Evolutionary conservation across 2,888 invertebrate genomes (phyloP).

Genomic region (Rhamphomyia laevipes): DNA sequence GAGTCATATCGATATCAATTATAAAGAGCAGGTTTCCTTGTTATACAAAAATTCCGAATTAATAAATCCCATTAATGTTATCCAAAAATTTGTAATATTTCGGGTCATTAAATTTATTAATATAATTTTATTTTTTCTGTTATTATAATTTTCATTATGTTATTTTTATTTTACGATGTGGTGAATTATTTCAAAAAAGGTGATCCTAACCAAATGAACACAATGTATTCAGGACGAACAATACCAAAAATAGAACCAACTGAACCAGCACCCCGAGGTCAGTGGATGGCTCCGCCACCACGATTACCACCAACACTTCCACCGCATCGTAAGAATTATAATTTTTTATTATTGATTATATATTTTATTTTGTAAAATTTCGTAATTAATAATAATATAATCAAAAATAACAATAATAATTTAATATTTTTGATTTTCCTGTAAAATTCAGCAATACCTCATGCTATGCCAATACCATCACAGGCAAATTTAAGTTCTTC

Average conservation of each 20-base stretch:
- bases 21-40: no score
- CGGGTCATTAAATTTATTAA: constrained; percentile 1
- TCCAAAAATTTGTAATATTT: no score
- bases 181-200: constrained; percentile 8
- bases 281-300: constrained; percentile 36
- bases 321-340: constrained; percentile 9
- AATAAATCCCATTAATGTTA: no score
- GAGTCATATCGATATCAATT: no score
- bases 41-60: no score
- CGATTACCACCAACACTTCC: constrained; percentile 24
- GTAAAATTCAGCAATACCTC: constrained; percentile 28
- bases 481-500: constrained; percentile 21
- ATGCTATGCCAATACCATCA: constrained; percentile 32
- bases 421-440: not conserved
- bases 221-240: constrained; percentile 35
- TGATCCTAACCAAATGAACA: constrained; percentile 35
- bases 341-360: constrained; percentile 1
- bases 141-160: constrained; percentile 14
- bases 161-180: constrained; percentile 14
- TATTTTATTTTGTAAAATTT: constrained; percentile 7
- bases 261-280: constrained; percentile 24
- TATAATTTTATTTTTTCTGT: not conserved
- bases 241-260: constrained; percentile 34
- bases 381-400: constrained; percentile 3
- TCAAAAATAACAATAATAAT: not conserved